Conservation (phyloP, 2,888 invertebrate species). For the Leptopterna dolabrata region DNA sequence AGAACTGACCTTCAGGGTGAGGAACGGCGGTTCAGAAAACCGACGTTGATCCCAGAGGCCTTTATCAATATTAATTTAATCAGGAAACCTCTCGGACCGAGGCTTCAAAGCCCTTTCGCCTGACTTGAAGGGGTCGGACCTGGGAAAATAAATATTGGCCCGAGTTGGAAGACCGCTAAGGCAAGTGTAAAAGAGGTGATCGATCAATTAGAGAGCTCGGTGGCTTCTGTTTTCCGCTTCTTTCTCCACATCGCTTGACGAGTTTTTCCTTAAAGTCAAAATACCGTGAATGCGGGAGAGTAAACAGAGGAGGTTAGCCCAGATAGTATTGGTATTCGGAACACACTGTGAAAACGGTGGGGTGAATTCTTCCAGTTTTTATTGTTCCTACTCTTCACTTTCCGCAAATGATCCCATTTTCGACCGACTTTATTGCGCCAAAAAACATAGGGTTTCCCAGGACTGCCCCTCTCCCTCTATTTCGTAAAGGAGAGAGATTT, state of each 20-base stretch:
- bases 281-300: neutral
- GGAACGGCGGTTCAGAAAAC: neutral
- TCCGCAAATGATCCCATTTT: too few relatives aligned
- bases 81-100: neutral
- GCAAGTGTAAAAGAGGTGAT: neutral
- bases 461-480: too few relatives aligned
- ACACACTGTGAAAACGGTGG: neutral
- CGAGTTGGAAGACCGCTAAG: neutral
- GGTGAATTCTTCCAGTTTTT: too few relatives aligned
- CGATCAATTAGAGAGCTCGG: neutral
- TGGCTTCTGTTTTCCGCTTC: neutral
- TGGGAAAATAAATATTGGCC: neutral
- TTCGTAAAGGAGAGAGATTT: too few relatives aligned
- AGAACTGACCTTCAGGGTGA: neutral
- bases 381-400: too few relatives aligned
- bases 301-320: neutral
- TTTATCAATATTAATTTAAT: slow-evolving; percentile 11
- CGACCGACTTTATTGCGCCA: too few relatives aligned
- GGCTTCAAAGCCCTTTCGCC: neutral
- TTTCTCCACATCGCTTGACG: neutral
- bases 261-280: neutral
- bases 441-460: too few relatives aligned
- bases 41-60: neutral
- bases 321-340: neutral
- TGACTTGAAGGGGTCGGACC: neutral